phyloP scores from a whole-genome alignment of 53 echinoderm and acorn worm genomes.

The Zoroaster sp. region DNA sequence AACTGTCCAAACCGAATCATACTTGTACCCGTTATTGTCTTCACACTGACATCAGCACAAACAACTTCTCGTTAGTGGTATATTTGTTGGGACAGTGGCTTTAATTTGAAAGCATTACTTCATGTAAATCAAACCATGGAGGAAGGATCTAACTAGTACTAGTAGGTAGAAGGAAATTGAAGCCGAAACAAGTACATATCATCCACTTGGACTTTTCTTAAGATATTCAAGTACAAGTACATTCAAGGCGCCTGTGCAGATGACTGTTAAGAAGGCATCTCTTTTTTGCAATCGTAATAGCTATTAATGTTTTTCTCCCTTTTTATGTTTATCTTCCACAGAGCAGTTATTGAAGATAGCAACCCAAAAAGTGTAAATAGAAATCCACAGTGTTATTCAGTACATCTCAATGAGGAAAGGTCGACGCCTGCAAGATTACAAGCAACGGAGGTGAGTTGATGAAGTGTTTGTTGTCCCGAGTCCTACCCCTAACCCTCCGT shows the following conservation, averaged over 20 bases:
- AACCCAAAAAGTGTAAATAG: conserved; percentile 66
- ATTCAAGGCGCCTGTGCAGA: too few species aligned
- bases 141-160: too few species aligned
- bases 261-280: too few species aligned
- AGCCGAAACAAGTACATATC: too few species aligned
- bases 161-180: too few species aligned
- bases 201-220: neutral
- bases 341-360: conserved; percentile 71
- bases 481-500: neutral
- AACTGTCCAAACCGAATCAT: conserved; percentile 11
- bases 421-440: conserved; percentile 66
- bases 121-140: too few species aligned
- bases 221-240: too few species aligned
- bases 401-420: conserved; percentile 58
- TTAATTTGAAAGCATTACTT: too few species aligned
- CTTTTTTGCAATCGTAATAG: too few species aligned
- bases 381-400: conserved; percentile 70
- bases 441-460: conserved; percentile 81
- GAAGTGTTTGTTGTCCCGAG: neutral
- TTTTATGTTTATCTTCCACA: neutral
- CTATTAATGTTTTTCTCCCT: too few species aligned
- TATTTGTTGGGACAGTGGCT: too few species aligned
- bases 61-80: too few species aligned
- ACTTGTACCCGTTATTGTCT: neutral
- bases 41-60: neutral